Evolutionary conservation across 1,140 invertebrate species (phyloP), one percentile per base, ranked within the genome.

Genomic region (Drosophila obscura): DNA sequence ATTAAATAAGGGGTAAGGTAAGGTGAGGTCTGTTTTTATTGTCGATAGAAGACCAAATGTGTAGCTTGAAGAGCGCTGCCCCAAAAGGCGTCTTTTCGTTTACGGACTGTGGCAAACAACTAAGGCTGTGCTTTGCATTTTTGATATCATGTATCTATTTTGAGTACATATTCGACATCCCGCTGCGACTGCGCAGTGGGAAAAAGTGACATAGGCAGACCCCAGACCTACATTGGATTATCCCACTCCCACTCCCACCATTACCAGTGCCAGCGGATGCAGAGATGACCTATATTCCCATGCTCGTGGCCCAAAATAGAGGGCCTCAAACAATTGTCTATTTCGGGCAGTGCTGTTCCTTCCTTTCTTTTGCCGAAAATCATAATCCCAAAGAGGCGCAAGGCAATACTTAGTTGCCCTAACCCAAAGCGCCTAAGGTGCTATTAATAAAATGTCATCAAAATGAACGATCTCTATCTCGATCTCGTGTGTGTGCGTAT

Each of bases 381-480:
- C 77, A 87, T 82, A 85, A 85, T 68, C 82, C 72, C 49, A 71
- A 16, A 51, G 58, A 58, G 64, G 44, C 51, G 24, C 64, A 39
- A 82, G 59, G 68, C 77, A 58, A 73, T 67, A 71, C 71, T 65
- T 50, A 67, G 74, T 78, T 81, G 82, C 65, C 82, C 78, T 82
- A 87, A 82, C 62, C 79, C 68, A 59, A 82, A 76, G 74, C 71
- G 69, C 72, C 58, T 39, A 64, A 50, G 65, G 52, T 60, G 44
- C 82, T 85, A 85, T 75, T 68, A 78, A 85, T 85, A 85, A 65
- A 73, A 73, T 44, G 39, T 35, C 65, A 83, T 78, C 59, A 67
- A 66, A 76, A 50, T 51, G 46, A 67, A 44, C 58, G 46, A 67
- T 72, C 58, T 67, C 59, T 24, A 24, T 24, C 19, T 19, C 19